Conservation (phyloP, 2,797 vertebrate species). For the Lepilemur septentrionalis region DNA sequence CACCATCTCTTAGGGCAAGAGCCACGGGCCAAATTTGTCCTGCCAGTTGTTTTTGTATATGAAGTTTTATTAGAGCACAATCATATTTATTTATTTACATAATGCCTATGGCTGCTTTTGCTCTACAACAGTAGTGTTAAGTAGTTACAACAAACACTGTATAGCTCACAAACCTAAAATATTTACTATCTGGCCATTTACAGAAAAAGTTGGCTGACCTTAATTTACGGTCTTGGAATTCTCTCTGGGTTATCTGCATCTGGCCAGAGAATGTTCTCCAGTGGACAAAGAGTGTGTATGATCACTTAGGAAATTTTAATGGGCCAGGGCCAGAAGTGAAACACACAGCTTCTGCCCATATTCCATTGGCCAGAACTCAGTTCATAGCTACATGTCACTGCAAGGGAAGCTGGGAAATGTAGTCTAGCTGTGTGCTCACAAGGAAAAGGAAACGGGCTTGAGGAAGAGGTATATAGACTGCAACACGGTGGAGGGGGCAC, state of each 20-base stretch:
- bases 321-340: background rate
- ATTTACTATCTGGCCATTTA: background rate
- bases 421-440: background rate
- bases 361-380: background rate
- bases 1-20: background rate
- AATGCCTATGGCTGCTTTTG: background rate
- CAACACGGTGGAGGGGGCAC: background rate
- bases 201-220: background rate
- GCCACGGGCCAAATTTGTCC: background rate
- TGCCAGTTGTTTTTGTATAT: background rate
- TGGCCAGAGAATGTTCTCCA: background rate
- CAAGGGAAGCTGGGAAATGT: background rate
- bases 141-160: background rate
- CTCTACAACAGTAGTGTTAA: background rate
- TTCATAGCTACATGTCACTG: background rate
- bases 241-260: background rate
- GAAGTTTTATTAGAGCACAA: background rate
- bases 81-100: background rate
- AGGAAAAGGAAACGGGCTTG: background rate
- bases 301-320: background rate
- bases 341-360: background rate
- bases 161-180: background rate
- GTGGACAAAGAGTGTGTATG: background rate
- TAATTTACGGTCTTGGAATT: background rate
- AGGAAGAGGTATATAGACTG: background rate